These are phyloP conservation scores for Meloidogyne chitwoodi DNA, from an alignment of 1,140 invertebrate species.

Conservation along the genomic window DNA sequence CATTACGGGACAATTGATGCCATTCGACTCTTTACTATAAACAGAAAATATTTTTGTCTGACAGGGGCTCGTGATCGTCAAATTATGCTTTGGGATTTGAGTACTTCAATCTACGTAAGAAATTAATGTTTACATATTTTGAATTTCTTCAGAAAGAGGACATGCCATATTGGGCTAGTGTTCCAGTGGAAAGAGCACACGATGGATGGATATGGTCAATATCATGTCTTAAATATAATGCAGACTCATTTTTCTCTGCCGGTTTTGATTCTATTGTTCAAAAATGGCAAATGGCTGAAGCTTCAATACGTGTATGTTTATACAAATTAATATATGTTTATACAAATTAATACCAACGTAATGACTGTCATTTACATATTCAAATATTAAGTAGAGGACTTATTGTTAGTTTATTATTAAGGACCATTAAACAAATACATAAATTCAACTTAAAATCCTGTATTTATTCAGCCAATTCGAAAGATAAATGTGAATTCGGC, in stretches of 20 bases:
- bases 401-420: too few relatives aligned
- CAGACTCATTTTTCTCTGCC: conserved; percentile 21
- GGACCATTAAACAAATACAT: too few relatives aligned
- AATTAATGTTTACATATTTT: conserved; percentile 6
- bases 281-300: conserved; percentile 29
- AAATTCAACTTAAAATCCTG: background rate
- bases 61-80: conserved; percentile 34
- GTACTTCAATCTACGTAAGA: background rate
- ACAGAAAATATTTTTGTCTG: conserved; percentile 26
- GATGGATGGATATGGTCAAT: conserved; percentile 8
- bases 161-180: background rate
- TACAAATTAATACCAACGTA: too few relatives aligned
- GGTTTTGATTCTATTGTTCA: conserved; percentile 33
- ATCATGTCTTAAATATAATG: background rate
- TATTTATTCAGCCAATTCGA: background rate
- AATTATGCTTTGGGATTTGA: conserved; percentile 36
- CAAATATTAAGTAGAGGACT: too few relatives aligned
- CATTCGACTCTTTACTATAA: conserved; percentile 11
- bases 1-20: conserved; percentile 40
- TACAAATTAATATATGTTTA: too few relatives aligned
- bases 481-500: background rate
- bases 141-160: background rate
- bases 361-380: too few relatives aligned
- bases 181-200: conserved; percentile 12
- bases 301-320: conserved; percentile 19